A percentile compares a stretch with the other conserved stretches of the same genome.
phyloP scores from a whole-genome alignment of 2,797 vertebrate species.

The Myotis pilosus region DNA sequence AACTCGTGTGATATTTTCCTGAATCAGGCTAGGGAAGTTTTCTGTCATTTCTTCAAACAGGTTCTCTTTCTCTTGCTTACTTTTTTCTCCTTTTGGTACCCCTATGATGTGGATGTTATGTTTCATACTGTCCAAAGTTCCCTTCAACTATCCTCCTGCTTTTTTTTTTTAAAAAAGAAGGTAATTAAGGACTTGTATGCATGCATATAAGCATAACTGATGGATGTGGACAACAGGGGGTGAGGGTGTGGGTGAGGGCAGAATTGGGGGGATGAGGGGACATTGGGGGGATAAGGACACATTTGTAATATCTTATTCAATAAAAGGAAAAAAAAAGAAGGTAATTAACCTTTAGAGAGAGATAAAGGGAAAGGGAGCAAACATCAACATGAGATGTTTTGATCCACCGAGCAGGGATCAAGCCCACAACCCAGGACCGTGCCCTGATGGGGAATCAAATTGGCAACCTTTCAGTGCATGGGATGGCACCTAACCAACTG shows the following conservation, averaged over 20 bases:
- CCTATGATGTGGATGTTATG: neutral
- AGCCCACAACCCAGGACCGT: neutral
- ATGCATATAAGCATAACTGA: too few species aligned
- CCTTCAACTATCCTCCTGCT: neutral
- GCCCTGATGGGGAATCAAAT: neutral
- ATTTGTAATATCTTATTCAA: too few species aligned
- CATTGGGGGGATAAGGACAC: too few species aligned
- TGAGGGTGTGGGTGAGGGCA: too few species aligned
- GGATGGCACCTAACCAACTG: neutral
- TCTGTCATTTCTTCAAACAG: neutral
- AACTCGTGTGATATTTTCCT: neutral
- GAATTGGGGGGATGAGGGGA: too few species aligned
- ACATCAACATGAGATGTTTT: neutral
- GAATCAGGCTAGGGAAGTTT: neutral
- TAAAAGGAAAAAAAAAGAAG: neutral
- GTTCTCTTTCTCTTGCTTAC: neutral
- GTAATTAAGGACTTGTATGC: too few species aligned
- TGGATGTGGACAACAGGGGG: too few species aligned
- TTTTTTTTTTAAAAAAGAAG: neutral
- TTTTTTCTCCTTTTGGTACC: neutral
- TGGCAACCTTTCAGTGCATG: neutral
- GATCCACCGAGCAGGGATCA: neutral
- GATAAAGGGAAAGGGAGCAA: neutral
- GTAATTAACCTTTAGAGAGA: neutral
- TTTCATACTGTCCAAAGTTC: neutral